Percentiles rank a stretch among this genome's conserved stretches.
phyloP scores from a whole-genome alignment of 2,888 invertebrate species.

The Acanthosoma haemorrhoidale region DNA sequence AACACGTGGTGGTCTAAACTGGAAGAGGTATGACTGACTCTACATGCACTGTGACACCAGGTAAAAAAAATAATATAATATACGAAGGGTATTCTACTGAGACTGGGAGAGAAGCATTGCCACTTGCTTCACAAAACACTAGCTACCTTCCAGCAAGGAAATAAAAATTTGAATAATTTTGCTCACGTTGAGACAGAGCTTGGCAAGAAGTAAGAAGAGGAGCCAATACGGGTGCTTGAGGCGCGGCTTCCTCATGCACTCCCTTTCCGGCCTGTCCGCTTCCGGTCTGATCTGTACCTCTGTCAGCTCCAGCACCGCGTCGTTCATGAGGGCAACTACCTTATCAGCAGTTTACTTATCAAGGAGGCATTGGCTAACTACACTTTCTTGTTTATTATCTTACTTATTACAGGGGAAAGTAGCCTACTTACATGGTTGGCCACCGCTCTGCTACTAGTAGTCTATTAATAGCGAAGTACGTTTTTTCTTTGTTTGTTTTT shows the following conservation, averaged over 20 bases:
- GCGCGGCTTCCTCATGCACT: conserved; percentile 25
- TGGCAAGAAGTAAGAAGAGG: conserved; percentile 11
- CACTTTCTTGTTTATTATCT: neutral
- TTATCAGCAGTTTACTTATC: neutral
- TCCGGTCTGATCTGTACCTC: conserved; percentile 32
- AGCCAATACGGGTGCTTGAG: conserved; percentile 19
- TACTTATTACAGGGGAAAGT: neutral
- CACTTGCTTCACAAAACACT: too few species aligned
- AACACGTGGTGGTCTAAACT: too few species aligned
- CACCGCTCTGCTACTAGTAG: too few species aligned
- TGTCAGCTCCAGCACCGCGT: neutral
- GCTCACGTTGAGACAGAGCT: conserved; percentile 32
- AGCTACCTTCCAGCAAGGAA: too few species aligned
- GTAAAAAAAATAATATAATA: too few species aligned
- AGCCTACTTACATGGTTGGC: neutral
- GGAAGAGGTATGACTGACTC: too few species aligned
- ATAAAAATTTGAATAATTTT: too few species aligned
- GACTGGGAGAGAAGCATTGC: too few species aligned
- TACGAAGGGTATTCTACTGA: too few species aligned
- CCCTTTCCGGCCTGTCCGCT: conserved; percentile 18
- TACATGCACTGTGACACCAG: too few species aligned
- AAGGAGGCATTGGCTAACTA: neutral
- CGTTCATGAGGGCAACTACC: conserved; percentile 3
- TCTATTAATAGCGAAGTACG: too few species aligned
- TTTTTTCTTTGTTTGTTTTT: too few species aligned